Percentiles rank a stretch among this genome's conserved stretches.
phyloP scores from a whole-genome alignment of 2,888 invertebrate genomes.

The Epinotia nisella region DNA sequence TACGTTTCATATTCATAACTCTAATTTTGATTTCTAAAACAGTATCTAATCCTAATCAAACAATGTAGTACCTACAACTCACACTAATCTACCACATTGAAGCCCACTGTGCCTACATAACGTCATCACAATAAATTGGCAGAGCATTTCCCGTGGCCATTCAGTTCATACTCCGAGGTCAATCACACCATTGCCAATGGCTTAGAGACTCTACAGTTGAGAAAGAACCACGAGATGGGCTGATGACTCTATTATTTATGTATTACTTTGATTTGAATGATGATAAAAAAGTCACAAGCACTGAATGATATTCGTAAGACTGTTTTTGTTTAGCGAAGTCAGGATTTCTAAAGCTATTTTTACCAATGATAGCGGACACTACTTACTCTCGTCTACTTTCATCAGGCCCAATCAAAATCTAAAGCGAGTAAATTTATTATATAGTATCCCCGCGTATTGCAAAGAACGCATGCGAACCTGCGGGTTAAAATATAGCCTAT shows the following conservation, averaged over 20 bases:
- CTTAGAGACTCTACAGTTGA: constrained; percentile 43
- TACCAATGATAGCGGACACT: neutral
- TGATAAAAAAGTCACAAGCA: constrained; percentile 3
- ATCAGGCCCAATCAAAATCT: too few species aligned
- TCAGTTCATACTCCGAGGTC: constrained; percentile 38
- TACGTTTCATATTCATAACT: too few species aligned
- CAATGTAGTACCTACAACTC: too few species aligned
- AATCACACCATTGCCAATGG: constrained; percentile 39
- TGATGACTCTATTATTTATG: constrained; percentile 39
- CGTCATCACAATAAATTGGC: constrained; percentile 44
- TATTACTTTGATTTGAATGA: constrained; percentile 36
- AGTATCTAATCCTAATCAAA: too few species aligned
- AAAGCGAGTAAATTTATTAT: too few species aligned
- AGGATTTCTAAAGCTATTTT: neutral
- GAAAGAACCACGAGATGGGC: constrained; percentile 34
- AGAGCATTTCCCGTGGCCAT: constrained; percentile 44
- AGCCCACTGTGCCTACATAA: constrained; percentile 2
- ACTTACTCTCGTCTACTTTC: too few species aligned
- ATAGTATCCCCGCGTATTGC: too few species aligned
- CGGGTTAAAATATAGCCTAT: too few species aligned
- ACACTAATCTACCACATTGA: neutral
- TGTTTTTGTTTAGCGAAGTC: neutral
- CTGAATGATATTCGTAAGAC: neutral
- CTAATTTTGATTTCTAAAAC: too few species aligned
- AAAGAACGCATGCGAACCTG: too few species aligned